Evolutionary conservation across 2,113 vertebrate species (phyloP).

Genomic region (Heptranchias perlo): DNA sequence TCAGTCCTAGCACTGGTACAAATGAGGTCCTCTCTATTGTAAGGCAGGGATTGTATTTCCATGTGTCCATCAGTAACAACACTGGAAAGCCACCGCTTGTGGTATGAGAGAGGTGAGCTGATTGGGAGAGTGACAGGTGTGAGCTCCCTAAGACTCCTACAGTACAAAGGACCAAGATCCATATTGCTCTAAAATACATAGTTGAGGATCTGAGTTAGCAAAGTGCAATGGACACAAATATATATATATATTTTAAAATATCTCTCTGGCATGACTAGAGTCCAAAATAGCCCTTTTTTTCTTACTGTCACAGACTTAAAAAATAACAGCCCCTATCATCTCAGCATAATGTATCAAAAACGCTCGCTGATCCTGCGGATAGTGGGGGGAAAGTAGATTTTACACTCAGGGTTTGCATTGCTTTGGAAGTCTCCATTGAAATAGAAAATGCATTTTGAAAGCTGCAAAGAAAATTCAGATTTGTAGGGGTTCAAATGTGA

Average conservation of each 20-base stretch:
- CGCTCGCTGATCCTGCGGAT: background rate
- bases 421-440: background rate
- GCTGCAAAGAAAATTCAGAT: conserved; percentile 8
- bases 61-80: background rate
- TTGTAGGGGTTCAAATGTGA: background rate
- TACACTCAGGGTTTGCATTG: background rate
- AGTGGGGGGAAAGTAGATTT: background rate
- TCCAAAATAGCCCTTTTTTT: background rate
- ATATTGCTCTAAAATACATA: background rate
- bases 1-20: background rate
- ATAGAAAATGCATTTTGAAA: background rate
- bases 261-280: background rate
- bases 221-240: background rate
- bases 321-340: background rate
- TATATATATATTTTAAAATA: background rate
- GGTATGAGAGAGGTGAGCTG: background rate
- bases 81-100: background rate
- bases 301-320: background rate
- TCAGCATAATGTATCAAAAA: background rate
- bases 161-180: background rate
- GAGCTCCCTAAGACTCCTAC: background rate
- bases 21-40: background rate
- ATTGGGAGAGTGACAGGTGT: background rate
- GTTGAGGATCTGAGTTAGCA: background rate
- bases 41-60: background rate